phyloP scores from a whole-genome alignment of 1,140 invertebrate genomes.

The Zaprionus inermis region DNA sequence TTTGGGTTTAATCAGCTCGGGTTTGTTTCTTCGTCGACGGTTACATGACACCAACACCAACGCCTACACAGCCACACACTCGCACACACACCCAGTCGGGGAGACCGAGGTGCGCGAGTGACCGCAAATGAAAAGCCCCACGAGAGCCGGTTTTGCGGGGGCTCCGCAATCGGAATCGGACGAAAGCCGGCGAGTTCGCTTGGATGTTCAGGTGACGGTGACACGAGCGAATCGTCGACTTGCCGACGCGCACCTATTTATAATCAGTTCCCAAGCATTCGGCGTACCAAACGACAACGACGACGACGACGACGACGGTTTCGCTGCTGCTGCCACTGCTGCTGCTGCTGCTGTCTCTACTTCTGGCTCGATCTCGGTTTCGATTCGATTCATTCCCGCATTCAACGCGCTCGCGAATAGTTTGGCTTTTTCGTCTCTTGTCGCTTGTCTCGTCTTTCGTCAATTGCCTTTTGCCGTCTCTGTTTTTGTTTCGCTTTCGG shows the following conservation, averaged over 20 bases:
- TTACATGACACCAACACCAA: slow-evolving; percentile 38
- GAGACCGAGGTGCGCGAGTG: neutral
- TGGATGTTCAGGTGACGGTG: slow-evolving; percentile 43
- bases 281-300: slow-evolving; percentile 53
- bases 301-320: slow-evolving; percentile 36
- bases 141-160: slow-evolving; percentile 36
- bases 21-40: slow-evolving; percentile 30
- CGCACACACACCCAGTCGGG: neutral
- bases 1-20: neutral
- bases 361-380: slow-evolving; percentile 53
- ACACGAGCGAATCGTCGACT: slow-evolving; percentile 53
- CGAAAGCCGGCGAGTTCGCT: slow-evolving; percentile 75
- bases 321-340: slow-evolving; percentile 1
- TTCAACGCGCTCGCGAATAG: slow-evolving; percentile 61
- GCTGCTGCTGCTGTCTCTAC: slow-evolving; percentile 33
- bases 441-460: slow-evolving; percentile 1
- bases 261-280: slow-evolving; percentile 66
- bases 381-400: slow-evolving; percentile 68
- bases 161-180: slow-evolving; percentile 29
- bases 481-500: slow-evolving; percentile 16
- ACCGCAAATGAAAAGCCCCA: slow-evolving; percentile 33
- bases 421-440: slow-evolving; percentile 46
- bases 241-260: slow-evolving; percentile 64
- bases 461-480: neutral
- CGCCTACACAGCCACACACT: neutral